Percentiles rank a stretch among this genome's conserved stretches.
Evolutionary conservation across 2,113 vertebrate genomes (phyloP).

Genomic region (Ciconia stormi): DNA sequence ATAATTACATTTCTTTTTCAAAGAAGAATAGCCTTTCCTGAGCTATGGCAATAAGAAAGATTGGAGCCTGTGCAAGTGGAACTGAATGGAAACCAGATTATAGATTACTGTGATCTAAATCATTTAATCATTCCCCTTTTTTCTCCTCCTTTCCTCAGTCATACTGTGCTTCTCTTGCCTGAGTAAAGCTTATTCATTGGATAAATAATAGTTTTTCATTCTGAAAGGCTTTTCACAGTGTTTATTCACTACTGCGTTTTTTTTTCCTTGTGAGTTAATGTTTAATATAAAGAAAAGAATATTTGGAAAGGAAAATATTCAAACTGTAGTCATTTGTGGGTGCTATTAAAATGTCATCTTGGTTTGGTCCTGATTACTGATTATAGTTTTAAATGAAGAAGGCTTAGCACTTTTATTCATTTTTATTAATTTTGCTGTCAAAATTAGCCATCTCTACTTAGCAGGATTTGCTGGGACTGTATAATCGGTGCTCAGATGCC

Average conservation of each 20-base stretch:
- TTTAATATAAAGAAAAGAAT: not conserved
- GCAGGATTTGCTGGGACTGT: not conserved
- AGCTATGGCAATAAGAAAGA: not conserved
- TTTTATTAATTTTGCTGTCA: not conserved
- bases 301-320: not conserved
- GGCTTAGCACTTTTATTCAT: not conserved
- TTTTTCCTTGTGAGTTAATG: not conserved
- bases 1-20: conserved; percentile 4
- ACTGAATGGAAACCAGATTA: conserved; percentile 12
- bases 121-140: not conserved
- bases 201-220: conserved; percentile 24
- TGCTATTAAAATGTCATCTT: not conserved
- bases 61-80: not conserved
- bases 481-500: not conserved
- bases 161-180: not conserved
- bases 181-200: not conserved
- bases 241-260: not conserved
- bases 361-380: not conserved
- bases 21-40: not conserved
- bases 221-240: not conserved
- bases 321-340: not conserved
- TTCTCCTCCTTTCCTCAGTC: not conserved
- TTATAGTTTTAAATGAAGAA: not conserved
- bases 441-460: not conserved
- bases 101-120: conserved; percentile 4